Base-by-base conservation (phyloP, 2,797 vertebrate genomes). In the Vireo griseus region DNA sequence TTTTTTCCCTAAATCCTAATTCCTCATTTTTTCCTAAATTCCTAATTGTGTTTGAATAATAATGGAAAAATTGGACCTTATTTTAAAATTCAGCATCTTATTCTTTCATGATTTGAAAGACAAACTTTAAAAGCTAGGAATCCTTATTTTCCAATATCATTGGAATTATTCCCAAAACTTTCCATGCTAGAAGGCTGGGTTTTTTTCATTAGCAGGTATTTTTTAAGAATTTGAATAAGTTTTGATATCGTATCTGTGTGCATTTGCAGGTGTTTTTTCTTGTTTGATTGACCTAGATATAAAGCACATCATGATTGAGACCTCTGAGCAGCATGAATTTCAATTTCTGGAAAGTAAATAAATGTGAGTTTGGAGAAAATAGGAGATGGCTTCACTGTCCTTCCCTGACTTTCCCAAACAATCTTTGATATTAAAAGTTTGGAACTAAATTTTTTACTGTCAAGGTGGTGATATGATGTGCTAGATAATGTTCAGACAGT, bases 271-370 rank as follows among this genome's bases (percentile, higher is more conserved):
- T 8, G 50, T 82, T 80, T 24, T 28, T 72, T 88, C 48, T 54
- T 76, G 21, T 78, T 78, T 93, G 54, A 82, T 76, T 92, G 67
- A 77, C 71, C 67, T 86, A 73, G 40, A 88, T 75, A 63, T 33
- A 79, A 82, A 25, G 12, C 0, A 0, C 11, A 63, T 79, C n/a
- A 35, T 59, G 12, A 86, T 69, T 57, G 63, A 93, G 74, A 88
- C 51, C 59, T 90, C 77, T 61, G 17, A 88, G 63, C 48, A 71
- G 29, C 61, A 57, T 40, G 67, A 93, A 76, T 92, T 92, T 75
- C 37, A 52, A 5, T 90, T 90, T 90, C 80, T 93, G 52, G 24
- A 85, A 92, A 85, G 77, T 71, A 92, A 93, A 94, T 86, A 84
- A 91, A 47, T 40, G 28, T 83, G 62, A 69, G 33, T 62, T 86